These are phyloP conservation scores for Cecidostiba fungosa DNA, from an alignment of 2,888 invertebrate genomes.

Conservation along the genomic window DNA sequence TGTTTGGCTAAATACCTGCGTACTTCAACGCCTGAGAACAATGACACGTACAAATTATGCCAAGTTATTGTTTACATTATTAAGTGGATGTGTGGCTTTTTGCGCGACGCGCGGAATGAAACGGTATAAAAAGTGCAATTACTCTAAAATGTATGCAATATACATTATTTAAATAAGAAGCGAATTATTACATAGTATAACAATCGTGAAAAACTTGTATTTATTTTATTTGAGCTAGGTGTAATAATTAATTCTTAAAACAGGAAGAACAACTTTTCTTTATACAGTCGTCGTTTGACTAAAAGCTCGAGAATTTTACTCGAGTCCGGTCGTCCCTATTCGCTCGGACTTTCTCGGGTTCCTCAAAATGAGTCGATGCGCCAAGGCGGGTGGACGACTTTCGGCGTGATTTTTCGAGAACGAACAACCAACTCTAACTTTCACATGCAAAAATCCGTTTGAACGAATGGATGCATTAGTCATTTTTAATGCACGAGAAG, in stretches of 20 bases:
- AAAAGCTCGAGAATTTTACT: background rate
- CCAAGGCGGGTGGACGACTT: constrained; percentile 40
- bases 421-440: constrained; percentile 12
- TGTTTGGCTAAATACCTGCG: constrained; percentile 5
- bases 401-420: constrained; percentile 27
- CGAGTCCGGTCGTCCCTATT: constrained; percentile 25
- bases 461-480: background rate
- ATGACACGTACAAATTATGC: constrained; percentile 17
- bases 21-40: constrained; percentile 16
- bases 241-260: background rate
- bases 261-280: background rate
- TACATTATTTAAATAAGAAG: background rate
- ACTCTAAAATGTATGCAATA: background rate
- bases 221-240: background rate
- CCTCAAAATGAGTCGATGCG: constrained; percentile 26
- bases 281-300: background rate
- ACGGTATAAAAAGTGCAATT: background rate
- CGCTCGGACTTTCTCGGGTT: constrained; percentile 24
- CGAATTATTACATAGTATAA: background rate
- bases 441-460: constrained; percentile 18
- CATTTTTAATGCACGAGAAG: background rate
- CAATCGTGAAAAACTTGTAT: background rate
- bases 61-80: constrained; percentile 26
- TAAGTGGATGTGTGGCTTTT: background rate
- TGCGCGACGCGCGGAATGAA: background rate